These are phyloP conservation scores for Drosophila mojavensis DNA, from an alignment of 1,140 invertebrate genomes.

Conservation along the genomic window DNA sequence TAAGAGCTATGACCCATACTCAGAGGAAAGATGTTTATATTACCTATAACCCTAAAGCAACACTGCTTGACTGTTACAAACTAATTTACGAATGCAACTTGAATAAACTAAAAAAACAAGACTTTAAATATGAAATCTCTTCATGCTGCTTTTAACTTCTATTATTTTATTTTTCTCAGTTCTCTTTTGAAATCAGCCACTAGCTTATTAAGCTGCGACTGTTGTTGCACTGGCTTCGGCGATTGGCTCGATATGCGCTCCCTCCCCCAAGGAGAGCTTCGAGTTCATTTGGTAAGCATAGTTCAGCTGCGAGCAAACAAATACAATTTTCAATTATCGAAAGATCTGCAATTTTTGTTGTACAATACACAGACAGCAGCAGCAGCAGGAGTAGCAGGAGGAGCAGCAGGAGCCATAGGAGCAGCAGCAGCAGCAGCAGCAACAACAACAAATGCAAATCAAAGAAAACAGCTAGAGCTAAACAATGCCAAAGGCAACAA, in stretches of 20 bases:
- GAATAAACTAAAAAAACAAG: too few relatives aligned
- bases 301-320: constrained; percentile 4
- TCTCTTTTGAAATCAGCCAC: too few relatives aligned
- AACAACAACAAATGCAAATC: constrained; percentile 25
- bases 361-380: constrained; percentile 5
- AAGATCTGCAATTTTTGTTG: constrained; percentile 52
- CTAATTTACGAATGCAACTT: too few relatives aligned
- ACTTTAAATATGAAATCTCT: too few relatives aligned
- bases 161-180: too few relatives aligned
- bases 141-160: too few relatives aligned
- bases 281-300: background rate
- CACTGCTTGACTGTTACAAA: too few relatives aligned
- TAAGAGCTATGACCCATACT: too few relatives aligned
- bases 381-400: background rate
- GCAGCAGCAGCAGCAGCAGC: background rate
- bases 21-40: too few relatives aligned
- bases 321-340: constrained; percentile 73
- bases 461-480: constrained; percentile 43
- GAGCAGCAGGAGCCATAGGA: too few relatives aligned
- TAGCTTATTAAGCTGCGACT: background rate
- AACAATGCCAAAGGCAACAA: constrained; percentile 55
- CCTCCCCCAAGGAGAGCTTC: background rate
- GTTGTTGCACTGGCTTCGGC: background rate
- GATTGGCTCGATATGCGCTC: too few relatives aligned
- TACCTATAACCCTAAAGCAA: too few relatives aligned